Evolutionary conservation across 2,797 vertebrate species (phyloP).

Genomic region (Trachops cirrhosus): DNA sequence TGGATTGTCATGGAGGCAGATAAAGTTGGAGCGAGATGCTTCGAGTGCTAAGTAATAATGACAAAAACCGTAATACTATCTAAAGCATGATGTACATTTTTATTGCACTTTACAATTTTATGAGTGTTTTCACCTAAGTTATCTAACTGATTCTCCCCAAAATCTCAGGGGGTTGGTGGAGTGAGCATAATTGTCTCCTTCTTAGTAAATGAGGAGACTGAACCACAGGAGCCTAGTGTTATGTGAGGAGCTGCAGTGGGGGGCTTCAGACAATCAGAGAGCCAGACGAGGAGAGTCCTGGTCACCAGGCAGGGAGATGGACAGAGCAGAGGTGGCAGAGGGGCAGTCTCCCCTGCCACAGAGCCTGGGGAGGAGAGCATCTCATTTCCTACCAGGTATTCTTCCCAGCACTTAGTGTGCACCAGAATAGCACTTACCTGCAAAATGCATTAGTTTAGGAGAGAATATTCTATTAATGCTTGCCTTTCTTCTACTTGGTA

Average conservation of each 20-base stretch:
- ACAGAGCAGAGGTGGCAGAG: neutral
- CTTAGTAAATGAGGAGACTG: neutral
- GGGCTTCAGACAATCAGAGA: neutral
- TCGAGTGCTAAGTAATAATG: neutral
- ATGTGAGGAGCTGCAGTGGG: neutral
- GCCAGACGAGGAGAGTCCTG: neutral
- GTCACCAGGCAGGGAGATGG: neutral
- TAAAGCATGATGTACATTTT: neutral
- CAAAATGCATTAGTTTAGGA: neutral
- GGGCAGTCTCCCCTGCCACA: neutral
- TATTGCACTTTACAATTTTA: neutral
- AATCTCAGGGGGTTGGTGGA: neutral
- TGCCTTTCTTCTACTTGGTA: slow-evolving; percentile 23
- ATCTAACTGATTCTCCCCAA: neutral
- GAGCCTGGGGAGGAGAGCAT: neutral
- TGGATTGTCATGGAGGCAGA: neutral
- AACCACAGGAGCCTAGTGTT: neutral
- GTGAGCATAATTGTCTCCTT: neutral
- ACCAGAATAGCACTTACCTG: neutral
- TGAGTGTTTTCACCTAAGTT: neutral
- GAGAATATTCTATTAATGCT: neutral
- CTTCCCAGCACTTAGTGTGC: neutral
- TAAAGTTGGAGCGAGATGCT: neutral
- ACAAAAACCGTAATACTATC: neutral
- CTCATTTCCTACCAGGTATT: neutral